These are phyloP conservation scores for Brachylomia viminalis DNA, from an alignment of 2,888 invertebrate genomes.

Conservation along the genomic window DNA sequence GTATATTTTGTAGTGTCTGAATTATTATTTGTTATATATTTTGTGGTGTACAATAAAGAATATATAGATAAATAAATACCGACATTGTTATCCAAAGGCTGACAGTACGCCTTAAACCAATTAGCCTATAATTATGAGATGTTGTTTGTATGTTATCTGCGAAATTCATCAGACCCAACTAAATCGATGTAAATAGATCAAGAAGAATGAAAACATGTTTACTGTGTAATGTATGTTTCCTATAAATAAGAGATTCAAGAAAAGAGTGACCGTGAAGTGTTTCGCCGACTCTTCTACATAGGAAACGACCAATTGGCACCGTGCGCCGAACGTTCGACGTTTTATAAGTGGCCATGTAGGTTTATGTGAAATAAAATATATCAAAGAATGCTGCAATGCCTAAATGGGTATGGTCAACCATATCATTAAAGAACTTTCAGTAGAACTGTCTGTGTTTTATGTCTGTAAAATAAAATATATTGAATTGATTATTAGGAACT, in stretches of 20 bases:
- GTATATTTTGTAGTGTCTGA: no score
- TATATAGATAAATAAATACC: no score
- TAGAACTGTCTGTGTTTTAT: no score
- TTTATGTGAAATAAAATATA: neutral
- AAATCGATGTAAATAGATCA: neutral
- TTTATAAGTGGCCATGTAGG: neutral
- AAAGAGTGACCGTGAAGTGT: neutral
- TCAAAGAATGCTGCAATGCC: neutral
- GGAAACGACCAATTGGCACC: neutral
- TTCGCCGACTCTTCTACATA: neutral
- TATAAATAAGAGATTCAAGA: neutral
- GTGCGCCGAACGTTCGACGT: neutral
- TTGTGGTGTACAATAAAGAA: no score
- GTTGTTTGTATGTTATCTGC: neutral
- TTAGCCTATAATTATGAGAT: neutral
- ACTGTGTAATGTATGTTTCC: neutral
- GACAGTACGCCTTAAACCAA: slow-evolving; percentile 2
- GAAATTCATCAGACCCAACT: neutral
- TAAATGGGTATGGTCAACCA: neutral
- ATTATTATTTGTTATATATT: no score
- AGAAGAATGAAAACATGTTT: neutral
- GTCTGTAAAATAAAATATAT: neutral
- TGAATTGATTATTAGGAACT: neutral
- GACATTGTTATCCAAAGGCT: slow-evolving; percentile 1
- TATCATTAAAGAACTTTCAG: neutral